Conservation (phyloP, 2,797 vertebrate genomes). For the Botia almorhae region DNA sequence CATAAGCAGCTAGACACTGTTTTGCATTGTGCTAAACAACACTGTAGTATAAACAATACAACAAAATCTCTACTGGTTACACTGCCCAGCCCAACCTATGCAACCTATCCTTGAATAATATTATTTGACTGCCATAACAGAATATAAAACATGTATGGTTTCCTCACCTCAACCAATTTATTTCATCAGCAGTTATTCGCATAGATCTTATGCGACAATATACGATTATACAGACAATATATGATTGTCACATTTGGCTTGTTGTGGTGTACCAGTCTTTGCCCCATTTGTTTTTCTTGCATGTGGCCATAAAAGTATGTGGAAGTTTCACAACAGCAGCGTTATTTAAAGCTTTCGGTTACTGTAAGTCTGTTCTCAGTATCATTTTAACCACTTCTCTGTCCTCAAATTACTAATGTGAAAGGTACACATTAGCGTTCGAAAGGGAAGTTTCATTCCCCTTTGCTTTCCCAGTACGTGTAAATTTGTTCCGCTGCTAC, state of each 20-base stretch:
- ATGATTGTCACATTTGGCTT: background rate
- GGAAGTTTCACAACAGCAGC: background rate
- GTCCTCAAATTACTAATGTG: background rate
- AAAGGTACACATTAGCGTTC: background rate
- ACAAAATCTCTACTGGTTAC: too few relatives aligned
- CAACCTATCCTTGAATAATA: background rate
- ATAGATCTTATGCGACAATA: background rate
- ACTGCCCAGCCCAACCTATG: background rate
- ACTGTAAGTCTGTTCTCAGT: constrained; percentile 5
- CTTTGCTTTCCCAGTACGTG: background rate
- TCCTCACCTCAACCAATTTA: background rate
- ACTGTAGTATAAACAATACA: too few relatives aligned
- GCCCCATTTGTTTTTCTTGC: background rate
- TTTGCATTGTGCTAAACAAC: too few relatives aligned
- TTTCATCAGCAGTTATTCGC: background rate
- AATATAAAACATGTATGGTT: too few relatives aligned
- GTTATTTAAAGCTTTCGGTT: constrained; percentile 9
- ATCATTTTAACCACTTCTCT: constrained; percentile 13
- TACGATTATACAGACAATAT: background rate
- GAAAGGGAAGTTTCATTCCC: background rate
- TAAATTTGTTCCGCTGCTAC: background rate
- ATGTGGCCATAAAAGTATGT: background rate
- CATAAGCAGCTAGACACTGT: too few relatives aligned
- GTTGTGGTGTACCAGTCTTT: background rate
- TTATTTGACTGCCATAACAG: too few relatives aligned